Evolutionary conservation across 2,113 vertebrate genomes (phyloP).

Genomic region (Tympanuchus pallidicinctus): DNA sequence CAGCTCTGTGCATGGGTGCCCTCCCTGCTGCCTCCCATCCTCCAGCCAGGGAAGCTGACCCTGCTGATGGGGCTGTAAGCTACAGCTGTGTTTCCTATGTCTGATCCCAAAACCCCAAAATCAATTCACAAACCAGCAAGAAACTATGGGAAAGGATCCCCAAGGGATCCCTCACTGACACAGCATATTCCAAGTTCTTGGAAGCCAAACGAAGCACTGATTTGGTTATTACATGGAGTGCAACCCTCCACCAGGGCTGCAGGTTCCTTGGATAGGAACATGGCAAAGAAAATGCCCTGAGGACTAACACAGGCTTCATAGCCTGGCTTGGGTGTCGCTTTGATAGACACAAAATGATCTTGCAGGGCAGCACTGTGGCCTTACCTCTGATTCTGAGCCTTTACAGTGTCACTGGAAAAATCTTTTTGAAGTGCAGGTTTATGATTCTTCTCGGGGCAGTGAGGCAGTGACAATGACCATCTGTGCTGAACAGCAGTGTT

Average conservation of each 20-base stretch:
- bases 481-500: background rate
- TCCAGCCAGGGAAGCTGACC: background rate
- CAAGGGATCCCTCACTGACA: background rate
- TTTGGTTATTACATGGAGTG: background rate
- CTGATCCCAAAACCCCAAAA: background rate
- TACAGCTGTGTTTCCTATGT: background rate
- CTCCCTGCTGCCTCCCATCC: fast-evolving
- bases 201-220: background rate
- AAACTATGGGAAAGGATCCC: background rate
- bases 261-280: background rate
- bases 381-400: background rate
- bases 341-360: fast-evolving
- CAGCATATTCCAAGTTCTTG: background rate
- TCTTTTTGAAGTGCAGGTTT: background rate
- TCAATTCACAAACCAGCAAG: background rate
- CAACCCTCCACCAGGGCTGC: background rate
- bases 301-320: background rate
- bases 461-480: background rate
- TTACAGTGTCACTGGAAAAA: background rate
- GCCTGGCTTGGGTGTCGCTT: background rate
- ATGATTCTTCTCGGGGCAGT: background rate
- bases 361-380: too few species aligned
- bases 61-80: background rate
- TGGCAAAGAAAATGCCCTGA: background rate
- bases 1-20: fast-evolving